Evolutionary conservation across 2,797 vertebrate genomes (phyloP), one percentile per base, ranked within the genome.

Genomic region (Tapirus indicus): DNA sequence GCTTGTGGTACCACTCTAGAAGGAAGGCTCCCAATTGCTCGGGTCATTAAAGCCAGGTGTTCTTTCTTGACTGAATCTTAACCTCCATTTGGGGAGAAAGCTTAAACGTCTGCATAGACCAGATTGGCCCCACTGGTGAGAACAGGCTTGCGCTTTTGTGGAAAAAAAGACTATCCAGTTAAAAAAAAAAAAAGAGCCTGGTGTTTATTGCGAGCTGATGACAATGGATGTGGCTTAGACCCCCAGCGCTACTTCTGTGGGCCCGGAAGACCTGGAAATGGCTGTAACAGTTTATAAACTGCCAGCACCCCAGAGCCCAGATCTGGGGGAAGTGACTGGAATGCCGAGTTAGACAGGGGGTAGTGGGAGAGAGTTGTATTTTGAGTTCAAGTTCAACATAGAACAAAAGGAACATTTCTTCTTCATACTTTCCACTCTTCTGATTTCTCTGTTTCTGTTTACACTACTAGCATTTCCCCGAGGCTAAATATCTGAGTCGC

Each of bases 391-490:
- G 41, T 89, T 80, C 32, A 93, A 56, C 68, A 75, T 4, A 49
- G 52, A 21, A 66, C 77, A 47, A 38, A 10, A 47, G 11, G 77
- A 60, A 78, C 17, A 54, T 75, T 85, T 88, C 58, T 91, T 66
- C 38, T 80, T 2, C 20, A 41, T 66, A 21, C 3, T 4, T 86
- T 75, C 5, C 23, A 75, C 20, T 80, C 12, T 80, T 95, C 75
- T 87, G 9, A 56, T 89, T 83, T 85, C 25, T 95, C 95, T 85
- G 23, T 88, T 96, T 93, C 80, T 93, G 20, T 78, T 86, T 49
- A 38, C 62, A 52, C 18, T 75, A 75, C 21, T 20, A 95, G 21
- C 11, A 69, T 94, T 91, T 92, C 16, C 8, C 17, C 17, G 69
- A 56, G 13, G 78, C 21, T 47, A n/a, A 82, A 96, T 41, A 29